These are phyloP conservation scores for Sebastes cheni DNA, from an alignment of 2,797 vertebrate species.

Conservation along the genomic window DNA sequence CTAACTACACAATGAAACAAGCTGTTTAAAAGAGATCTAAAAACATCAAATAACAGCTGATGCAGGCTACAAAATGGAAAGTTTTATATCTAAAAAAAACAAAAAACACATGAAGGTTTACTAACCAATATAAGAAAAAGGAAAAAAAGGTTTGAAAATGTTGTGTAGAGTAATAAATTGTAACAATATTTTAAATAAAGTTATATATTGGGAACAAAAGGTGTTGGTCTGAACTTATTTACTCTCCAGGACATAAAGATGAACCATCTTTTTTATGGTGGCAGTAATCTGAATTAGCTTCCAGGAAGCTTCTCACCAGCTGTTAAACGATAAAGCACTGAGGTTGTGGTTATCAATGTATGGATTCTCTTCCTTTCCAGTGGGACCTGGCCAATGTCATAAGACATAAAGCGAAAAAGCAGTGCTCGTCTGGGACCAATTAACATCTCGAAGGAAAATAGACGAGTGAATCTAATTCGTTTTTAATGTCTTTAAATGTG, in stretches of 20 bases:
- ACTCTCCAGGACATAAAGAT: not conserved
- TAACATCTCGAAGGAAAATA: not conserved
- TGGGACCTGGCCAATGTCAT: constrained; percentile 18
- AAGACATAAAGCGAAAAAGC: constrained; percentile 27
- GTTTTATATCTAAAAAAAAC: constrained; percentile 79
- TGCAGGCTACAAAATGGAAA: constrained; percentile 59
- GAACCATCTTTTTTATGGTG: not conserved
- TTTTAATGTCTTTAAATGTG: constrained; percentile 30
- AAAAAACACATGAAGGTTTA: constrained; percentile 78
- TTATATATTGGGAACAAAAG: constrained; percentile 88
- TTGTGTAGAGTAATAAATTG: constrained; percentile 97
- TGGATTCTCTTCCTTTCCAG: constrained; percentile 22
- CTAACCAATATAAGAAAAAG: constrained; percentile 79
- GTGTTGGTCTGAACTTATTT: constrained; percentile 35
- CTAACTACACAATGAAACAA: constrained; percentile 42
- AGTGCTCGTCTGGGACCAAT: constrained; percentile 33
- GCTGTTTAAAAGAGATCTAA: constrained; percentile 60
- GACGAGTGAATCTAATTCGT: not conserved
- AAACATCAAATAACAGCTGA: constrained; percentile 69
- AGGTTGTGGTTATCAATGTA: constrained; percentile 42
- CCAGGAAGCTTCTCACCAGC: constrained; percentile 2
- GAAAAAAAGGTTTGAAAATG: constrained; percentile 83
- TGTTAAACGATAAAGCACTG: constrained; percentile 43
- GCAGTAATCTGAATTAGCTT: constrained; percentile 7
- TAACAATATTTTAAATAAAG: constrained; percentile 99